Evolutionary conservation across 2,888 invertebrate genomes (phyloP).

Genomic region (Lypha dubia): DNA sequence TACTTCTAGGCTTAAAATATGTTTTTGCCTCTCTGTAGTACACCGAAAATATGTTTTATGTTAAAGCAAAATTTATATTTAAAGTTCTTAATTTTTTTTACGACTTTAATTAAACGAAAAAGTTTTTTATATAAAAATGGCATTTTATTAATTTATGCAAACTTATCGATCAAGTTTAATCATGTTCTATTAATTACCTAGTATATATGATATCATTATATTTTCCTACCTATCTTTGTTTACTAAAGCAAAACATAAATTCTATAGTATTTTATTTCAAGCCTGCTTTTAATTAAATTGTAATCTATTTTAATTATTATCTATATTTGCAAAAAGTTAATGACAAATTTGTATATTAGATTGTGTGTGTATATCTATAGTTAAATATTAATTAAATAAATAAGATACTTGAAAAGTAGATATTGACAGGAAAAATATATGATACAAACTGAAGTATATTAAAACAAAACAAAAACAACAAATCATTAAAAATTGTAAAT

Average conservation of each 20-base stretch:
- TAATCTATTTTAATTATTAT: constrained; percentile 11
- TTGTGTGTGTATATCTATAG: constrained; percentile 59
- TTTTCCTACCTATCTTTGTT: too few species aligned
- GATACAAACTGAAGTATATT: constrained; percentile 12
- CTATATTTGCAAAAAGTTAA: constrained; percentile 6
- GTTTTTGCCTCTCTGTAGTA: too few species aligned
- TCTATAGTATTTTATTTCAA: background rate
- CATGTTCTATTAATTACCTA: too few species aligned
- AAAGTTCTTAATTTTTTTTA: too few species aligned
- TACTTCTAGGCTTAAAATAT: too few species aligned
- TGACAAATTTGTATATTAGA: constrained; percentile 63
- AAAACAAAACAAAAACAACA: background rate
- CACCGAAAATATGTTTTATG: too few species aligned
- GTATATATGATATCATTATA: too few species aligned
- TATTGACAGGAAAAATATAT: constrained; percentile 3
- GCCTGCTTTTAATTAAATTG: constrained; percentile 10
- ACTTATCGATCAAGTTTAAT: too few species aligned
- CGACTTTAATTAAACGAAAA: too few species aligned
- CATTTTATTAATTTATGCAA: too few species aligned
- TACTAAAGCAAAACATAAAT: background rate
- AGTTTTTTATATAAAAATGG: too few species aligned
- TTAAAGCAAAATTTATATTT: too few species aligned
- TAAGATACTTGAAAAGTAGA: constrained; percentile 34
- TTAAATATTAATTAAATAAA: constrained; percentile 53
- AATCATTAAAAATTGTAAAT: constrained; percentile 42